Evolutionary conservation across 2,113 vertebrate species (phyloP).

Genomic region (Eira barbara): DNA sequence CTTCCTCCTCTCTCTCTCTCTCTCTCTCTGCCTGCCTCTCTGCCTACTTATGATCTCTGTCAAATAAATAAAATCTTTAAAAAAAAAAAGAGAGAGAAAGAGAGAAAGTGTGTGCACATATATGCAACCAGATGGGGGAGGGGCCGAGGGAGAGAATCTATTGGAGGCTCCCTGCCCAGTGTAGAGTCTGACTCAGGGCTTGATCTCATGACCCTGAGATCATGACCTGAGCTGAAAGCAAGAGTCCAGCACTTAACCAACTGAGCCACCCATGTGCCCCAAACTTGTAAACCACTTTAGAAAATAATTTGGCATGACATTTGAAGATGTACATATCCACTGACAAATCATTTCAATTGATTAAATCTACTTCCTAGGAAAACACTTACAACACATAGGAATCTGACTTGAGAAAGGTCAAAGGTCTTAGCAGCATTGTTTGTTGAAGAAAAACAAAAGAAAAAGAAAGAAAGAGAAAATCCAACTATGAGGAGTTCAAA

Average conservation of each 20-base stretch:
- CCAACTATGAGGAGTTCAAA: not conserved
- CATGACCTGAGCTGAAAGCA: not conserved
- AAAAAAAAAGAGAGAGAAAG: too few relatives aligned
- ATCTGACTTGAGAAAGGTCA: not conserved
- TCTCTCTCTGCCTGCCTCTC: too few relatives aligned
- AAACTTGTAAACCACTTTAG: not conserved
- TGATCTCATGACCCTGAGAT: not conserved
- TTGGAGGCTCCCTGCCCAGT: not conserved
- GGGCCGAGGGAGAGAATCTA: not conserved
- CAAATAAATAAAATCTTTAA: too few relatives aligned
- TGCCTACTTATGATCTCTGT: too few relatives aligned
- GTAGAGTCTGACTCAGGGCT: not conserved
- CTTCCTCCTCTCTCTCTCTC: too few relatives aligned
- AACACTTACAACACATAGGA: not conserved
- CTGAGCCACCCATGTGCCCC: not conserved
- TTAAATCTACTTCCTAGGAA: not conserved
- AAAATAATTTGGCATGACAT: not conserved
- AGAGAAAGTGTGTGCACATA: not conserved
- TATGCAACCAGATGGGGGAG: not conserved
- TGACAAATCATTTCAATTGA: not conserved
- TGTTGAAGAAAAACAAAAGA: not conserved
- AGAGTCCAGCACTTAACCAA: not conserved
- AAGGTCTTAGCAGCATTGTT: not conserved
- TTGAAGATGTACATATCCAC: not conserved
- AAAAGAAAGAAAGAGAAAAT: not conserved